Conservation (phyloP, 2,113 vertebrate genomes). For the Taurulus bubalis region DNA sequence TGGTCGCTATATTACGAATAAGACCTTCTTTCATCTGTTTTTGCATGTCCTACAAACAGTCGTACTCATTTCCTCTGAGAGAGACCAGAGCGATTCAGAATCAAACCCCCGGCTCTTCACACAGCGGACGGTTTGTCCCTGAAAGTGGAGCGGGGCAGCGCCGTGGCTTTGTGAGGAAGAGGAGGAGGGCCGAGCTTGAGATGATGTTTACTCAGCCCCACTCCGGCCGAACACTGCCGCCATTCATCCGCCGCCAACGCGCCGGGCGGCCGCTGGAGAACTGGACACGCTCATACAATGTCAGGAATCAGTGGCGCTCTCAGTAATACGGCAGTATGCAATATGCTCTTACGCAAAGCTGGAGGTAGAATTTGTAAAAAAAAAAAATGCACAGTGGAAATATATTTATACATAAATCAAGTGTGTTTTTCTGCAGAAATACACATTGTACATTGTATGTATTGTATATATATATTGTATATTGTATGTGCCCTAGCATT, state of each 20-base stretch:
- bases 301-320: background rate
- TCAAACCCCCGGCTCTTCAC: background rate
- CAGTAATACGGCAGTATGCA: too few relatives aligned
- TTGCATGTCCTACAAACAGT: too few relatives aligned
- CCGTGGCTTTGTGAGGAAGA: too few relatives aligned
- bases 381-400: too few relatives aligned
- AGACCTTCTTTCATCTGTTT: background rate
- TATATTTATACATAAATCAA: background rate
- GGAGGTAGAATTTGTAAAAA: too few relatives aligned
- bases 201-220: conserved; percentile 70
- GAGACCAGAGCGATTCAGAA: background rate
- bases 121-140: background rate
- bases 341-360: too few relatives aligned
- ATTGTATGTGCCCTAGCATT: too few relatives aligned
- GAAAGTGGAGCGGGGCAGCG: background rate
- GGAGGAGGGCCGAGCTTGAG: conserved; percentile 43
- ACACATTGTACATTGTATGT: too few relatives aligned
- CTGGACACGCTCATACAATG: conserved; percentile 28
- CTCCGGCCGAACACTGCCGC: conserved; percentile 63
- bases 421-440: too few relatives aligned
- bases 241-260: conserved; percentile 64
- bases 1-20: background rate
- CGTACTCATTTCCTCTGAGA: background rate
- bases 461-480: too few relatives aligned
- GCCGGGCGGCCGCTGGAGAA: conserved; percentile 34